These are phyloP conservation scores for Lasioglossum morio DNA, from an alignment of 2,888 invertebrate species.

Conservation along the genomic window DNA sequence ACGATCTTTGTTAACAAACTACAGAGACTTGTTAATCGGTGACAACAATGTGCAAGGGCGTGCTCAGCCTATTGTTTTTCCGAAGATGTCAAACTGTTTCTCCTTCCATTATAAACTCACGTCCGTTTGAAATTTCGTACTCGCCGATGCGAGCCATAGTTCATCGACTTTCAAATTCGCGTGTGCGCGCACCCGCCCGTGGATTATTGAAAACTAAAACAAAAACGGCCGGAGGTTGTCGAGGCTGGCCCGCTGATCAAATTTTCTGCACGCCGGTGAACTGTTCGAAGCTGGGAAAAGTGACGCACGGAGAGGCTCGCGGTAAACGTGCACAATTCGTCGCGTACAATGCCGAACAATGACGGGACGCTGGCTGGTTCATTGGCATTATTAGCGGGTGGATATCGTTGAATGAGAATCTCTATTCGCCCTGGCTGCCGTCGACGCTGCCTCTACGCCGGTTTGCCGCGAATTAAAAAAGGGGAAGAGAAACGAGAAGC, in stretches of 20 bases:
- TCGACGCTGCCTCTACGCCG: not conserved
- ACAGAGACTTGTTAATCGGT: not conserved
- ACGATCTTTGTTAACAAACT: not conserved
- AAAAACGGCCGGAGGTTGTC: conserved; percentile 2
- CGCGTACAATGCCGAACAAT: conserved; percentile 46
- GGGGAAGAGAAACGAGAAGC: conserved; percentile 49
- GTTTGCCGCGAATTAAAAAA: conserved; percentile 39
- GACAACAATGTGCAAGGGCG: not conserved
- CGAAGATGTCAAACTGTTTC: not conserved
- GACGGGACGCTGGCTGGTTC: conserved; percentile 23
- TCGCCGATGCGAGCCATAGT: not conserved
- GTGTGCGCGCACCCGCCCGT: not conserved
- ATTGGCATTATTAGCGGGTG: conserved; percentile 57
- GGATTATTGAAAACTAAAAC: not conserved
- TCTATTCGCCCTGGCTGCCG: conserved; percentile 37
- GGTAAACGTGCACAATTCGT: conserved; percentile 43
- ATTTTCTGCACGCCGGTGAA: conserved; percentile 45
- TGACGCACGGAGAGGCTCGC: conserved; percentile 39
- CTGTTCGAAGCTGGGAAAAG: conserved; percentile 33
- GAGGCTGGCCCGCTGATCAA: conserved; percentile 42
- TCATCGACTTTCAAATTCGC: conserved; percentile 4
- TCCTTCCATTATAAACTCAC: not conserved
- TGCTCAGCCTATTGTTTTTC: not conserved
- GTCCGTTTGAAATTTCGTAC: not conserved
- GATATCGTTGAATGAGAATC: conserved; percentile 66